phyloP scores from a whole-genome alignment of 2,113 vertebrate genomes.

The Pholis gunnellus region DNA sequence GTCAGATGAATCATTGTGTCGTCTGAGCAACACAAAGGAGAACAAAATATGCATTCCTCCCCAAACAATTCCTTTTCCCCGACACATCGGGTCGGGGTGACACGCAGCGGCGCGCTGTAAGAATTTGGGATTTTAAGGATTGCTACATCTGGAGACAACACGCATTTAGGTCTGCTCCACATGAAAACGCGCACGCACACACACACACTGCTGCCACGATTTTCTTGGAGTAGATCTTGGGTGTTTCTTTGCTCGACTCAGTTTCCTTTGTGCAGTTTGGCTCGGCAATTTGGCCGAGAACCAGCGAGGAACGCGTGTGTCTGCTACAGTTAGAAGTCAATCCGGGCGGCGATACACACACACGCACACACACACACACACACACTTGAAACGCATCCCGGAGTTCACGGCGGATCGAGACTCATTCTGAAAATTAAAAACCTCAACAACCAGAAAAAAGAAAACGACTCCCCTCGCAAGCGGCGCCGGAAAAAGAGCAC shows the following conservation, averaged over 20 bases:
- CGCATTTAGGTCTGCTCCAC: conserved; percentile 40
- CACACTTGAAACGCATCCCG: conserved; percentile 61
- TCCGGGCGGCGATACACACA: conserved; percentile 44
- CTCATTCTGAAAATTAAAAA: conserved; percentile 57
- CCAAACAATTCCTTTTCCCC: conserved; percentile 26
- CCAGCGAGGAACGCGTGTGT: conserved; percentile 50
- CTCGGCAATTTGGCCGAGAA: conserved; percentile 58
- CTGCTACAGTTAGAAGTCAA: conserved; percentile 58
- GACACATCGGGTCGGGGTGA: conserved; percentile 34
- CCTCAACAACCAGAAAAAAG: conserved; percentile 29
- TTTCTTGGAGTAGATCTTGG: conserved; percentile 49
- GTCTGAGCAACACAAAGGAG: conserved; percentile 33
- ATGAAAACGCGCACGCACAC: conserved; percentile 6
- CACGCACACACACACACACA: not conserved
- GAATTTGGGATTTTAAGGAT: conserved; percentile 55
- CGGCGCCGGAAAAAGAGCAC: not conserved
- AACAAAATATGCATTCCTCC: conserved; percentile 45
- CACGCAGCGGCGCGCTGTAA: conserved; percentile 34
- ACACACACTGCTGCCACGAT: not conserved
- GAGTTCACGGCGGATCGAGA: conserved; percentile 66
- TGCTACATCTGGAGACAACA: conserved; percentile 49
- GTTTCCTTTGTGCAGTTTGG: conserved; percentile 60
- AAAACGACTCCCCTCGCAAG: conserved; percentile 39
- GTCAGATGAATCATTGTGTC: conserved; percentile 61
- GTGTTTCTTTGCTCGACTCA: conserved; percentile 51